Percentiles rank a stretch among this genome's conserved stretches.
Conservation (phyloP, 2,797 vertebrate genomes). For the Poeciliopsis infans region DNA sequence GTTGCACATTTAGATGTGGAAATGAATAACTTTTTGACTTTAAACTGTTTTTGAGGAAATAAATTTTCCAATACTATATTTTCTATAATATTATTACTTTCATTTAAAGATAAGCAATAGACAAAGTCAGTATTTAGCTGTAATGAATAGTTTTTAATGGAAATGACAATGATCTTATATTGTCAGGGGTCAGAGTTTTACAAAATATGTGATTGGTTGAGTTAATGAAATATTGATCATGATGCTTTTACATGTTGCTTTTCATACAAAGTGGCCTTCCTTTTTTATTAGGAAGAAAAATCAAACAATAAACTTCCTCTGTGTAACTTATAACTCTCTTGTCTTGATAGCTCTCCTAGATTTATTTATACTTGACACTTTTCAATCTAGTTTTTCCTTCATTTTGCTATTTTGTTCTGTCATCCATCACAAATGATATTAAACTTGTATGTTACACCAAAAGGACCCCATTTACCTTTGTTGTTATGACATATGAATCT, state of each 20-base stretch:
- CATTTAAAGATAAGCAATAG: neutral
- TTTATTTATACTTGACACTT: neutral
- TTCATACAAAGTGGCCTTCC: neutral
- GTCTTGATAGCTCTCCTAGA: neutral
- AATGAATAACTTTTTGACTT: neutral
- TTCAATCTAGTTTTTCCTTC: neutral
- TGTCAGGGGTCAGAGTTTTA: neutral
- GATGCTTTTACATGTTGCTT: neutral
- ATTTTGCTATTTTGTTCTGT: neutral
- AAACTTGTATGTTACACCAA: neutral
- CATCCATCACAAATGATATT: neutral
- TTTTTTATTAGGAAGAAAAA: neutral
- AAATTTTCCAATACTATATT: neutral
- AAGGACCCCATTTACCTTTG: neutral
- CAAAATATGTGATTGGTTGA: neutral
- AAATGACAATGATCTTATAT: neutral
- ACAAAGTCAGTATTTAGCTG: neutral
- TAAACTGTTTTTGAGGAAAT: neutral
- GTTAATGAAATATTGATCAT: neutral
- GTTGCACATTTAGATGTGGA: neutral
- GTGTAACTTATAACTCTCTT: neutral
- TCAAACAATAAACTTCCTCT: neutral
- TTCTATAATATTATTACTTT: neutral
- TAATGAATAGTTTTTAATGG: neutral
- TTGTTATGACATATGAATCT: constrained; percentile 41